Base-by-base conservation (phyloP, 2,888 invertebrate species). In the Gryllus longicercus region DNA sequence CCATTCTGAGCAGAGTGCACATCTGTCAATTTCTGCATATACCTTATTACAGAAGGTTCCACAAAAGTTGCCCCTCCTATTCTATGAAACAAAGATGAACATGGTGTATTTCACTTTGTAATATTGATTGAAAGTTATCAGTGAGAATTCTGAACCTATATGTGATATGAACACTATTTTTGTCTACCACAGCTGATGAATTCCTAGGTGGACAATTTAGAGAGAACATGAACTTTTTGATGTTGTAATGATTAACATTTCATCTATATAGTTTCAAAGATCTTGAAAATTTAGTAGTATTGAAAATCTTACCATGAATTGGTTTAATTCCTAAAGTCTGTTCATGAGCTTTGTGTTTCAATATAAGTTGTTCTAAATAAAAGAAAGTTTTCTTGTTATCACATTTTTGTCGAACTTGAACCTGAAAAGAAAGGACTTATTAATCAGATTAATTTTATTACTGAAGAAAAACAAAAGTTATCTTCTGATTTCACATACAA, bases 321-420 rank as follows among this genome's bases (percentile, higher is more conserved):
- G 94, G 92, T 87, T 95, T 97, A 80, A 97, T 96, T n/a, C 95
- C 95, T 80, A 96, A 88, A 1, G 96, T 94, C 85, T 94, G 93
- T 84, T 93, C 93, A 87, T 98, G 98, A 0, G 96, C 97, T 84
- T 93, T 95, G 86, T 98, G 96, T 86, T 99, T 99, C 83, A 99
- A 88, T 85, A 99, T 96, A 82, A 99, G 87, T 87, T 99, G 99
- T 86, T 99, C 99, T 85, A 99, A 89, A 86, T 98, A 99, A 87
- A 94, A 99, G 85, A 99, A 95, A 0, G 99, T 99, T 87, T 98
- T 99, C 86, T 97, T 96, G 87, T 98, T 99, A 83, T 94, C 94
- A 0, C 95, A 92, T 81, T 94, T 91, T 85, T 96, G 96, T 51
- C 96, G 89, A 11, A 96, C 93, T 92, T 99, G 94, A 80, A 96